Percentiles rank a stretch among this genome's conserved stretches.
Conservation (phyloP, 1,140 invertebrate species). For the Drosophila mojavensis region DNA sequence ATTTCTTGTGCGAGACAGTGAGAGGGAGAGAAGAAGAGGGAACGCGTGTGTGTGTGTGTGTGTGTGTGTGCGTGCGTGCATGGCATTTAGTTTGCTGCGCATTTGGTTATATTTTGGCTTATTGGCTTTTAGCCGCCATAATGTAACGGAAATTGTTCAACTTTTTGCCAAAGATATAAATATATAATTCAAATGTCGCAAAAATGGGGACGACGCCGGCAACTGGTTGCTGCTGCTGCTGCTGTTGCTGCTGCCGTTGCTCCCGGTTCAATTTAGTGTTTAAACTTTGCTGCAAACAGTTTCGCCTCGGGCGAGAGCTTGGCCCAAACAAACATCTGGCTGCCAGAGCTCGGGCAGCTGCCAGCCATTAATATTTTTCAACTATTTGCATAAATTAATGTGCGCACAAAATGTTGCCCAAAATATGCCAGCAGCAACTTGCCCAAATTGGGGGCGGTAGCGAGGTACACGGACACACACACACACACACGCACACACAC, state of each 20-base stretch:
- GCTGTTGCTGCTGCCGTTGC: constrained; percentile 2
- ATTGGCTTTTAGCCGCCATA: constrained; percentile 76
- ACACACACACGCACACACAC: constrained; percentile 4
- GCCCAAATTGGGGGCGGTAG: not conserved
- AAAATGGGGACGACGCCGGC: not conserved
- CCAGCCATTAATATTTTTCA: constrained; percentile 79
- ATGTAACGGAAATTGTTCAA: constrained; percentile 81
- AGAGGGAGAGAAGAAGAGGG: no score
- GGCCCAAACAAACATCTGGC: no score
- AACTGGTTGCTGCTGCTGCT: constrained; percentile 24
- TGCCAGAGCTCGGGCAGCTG: constrained; percentile 42
- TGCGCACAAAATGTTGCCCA: constrained; percentile 75
- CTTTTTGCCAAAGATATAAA: constrained; percentile 71
- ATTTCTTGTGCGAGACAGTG: constrained; percentile 67
- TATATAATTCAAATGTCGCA: constrained; percentile 69
- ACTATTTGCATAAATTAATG: constrained; percentile 83
- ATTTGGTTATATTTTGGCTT: constrained; percentile 55
- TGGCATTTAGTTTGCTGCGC: constrained; percentile 45
- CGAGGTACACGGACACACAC: not conserved
- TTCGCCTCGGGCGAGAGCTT: not conserved
- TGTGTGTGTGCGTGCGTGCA: constrained; percentile 22
- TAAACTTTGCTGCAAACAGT: constrained; percentile 22
- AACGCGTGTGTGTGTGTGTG: no score
- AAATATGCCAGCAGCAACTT: constrained; percentile 55
- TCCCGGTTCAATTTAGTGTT: constrained; percentile 55